Evolutionary conservation across 2,113 vertebrate species (phyloP).

Genomic region (Hippocampus mohnikei): DNA sequence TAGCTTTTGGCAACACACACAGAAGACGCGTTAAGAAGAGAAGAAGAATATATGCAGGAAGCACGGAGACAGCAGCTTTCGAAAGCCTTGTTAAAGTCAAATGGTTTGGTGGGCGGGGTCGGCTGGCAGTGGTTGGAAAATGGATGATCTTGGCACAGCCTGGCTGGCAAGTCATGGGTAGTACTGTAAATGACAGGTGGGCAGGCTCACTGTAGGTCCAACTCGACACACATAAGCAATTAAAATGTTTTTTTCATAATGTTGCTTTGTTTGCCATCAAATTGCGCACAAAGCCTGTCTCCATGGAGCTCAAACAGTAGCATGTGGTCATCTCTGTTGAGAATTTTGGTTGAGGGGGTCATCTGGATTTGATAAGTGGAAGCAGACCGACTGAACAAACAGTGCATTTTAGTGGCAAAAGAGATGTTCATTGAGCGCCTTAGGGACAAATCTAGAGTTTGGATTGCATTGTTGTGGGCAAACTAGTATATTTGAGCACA

Average conservation of each 20-base stretch:
- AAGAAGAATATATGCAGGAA: background rate
- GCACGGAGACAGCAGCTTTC: background rate
- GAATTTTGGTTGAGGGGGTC: constrained; percentile 61
- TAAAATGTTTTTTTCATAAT: background rate
- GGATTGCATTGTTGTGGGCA: background rate
- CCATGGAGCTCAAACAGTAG: constrained; percentile 57
- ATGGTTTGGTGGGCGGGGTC: background rate
- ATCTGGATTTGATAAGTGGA: constrained; percentile 84
- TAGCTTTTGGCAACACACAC: background rate
- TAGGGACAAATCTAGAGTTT: background rate
- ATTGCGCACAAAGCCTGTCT: constrained; percentile 38
- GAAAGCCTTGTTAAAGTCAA: background rate
- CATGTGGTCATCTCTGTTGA: constrained; percentile 57
- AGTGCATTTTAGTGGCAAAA: background rate
- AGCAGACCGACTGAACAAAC: constrained; percentile 65
- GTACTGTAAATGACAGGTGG: too few relatives aligned
- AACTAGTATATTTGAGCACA: too few relatives aligned
- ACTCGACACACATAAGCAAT: background rate
- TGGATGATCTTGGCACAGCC: background rate
- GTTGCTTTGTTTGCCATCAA: background rate
- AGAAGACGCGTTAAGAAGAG: background rate
- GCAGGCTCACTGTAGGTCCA: too few relatives aligned
- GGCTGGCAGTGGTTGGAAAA: background rate
- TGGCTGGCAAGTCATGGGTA: background rate
- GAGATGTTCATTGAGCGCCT: background rate